A percentile compares a stretch with the other conserved stretches of the same genome.
Evolutionary conservation across 2,797 vertebrate species (phyloP).

Genomic region (Alfaro cultratus): DNA sequence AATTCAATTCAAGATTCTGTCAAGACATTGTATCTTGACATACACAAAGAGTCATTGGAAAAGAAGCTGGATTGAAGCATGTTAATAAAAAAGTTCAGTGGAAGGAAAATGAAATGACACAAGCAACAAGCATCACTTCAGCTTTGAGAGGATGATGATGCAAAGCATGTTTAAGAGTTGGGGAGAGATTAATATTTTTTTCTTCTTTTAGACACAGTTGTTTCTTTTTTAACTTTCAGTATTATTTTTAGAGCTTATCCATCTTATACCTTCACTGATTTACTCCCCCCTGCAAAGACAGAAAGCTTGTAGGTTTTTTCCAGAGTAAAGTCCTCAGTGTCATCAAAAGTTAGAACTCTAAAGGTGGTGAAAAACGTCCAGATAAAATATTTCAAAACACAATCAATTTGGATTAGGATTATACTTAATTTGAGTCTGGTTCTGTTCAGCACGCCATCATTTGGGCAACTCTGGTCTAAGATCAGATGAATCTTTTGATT

Average conservation of each 20-base stretch:
- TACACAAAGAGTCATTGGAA: background rate
- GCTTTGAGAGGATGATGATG: background rate
- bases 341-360: background rate
- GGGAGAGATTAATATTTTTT: background rate
- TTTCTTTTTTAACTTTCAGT: background rate
- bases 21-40: background rate
- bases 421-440: background rate
- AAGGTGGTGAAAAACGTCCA: background rate
- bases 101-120: background rate
- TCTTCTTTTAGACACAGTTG: background rate
- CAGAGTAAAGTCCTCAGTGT: background rate
- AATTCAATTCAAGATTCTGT: background rate
- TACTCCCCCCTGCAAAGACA: background rate
- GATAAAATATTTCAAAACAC: background rate
- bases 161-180: background rate
- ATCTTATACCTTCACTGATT: background rate
- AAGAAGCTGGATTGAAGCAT: background rate
- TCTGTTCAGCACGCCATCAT: background rate
- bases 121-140: background rate
- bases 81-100: background rate
- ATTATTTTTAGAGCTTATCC: background rate
- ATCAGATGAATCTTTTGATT: constrained; percentile 31
- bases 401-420: background rate
- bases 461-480: constrained; percentile 43
- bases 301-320: background rate